Evolutionary conservation across 1,140 invertebrate species (phyloP), one percentile per base, ranked within the genome.

Genomic region (Drosophila yakuba): DNA sequence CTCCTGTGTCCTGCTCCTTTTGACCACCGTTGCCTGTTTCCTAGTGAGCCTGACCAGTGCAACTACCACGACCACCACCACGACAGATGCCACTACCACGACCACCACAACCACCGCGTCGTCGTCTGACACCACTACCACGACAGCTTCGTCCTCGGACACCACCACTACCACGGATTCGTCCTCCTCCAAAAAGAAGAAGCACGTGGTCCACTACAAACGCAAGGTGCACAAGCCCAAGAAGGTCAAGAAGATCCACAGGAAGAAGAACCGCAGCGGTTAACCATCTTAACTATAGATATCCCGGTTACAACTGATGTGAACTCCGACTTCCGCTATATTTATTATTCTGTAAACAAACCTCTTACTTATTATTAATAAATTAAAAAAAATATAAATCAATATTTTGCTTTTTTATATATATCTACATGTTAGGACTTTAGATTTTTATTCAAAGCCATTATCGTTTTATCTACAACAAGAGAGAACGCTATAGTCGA

Each of bases 1-100:
- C 59, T 17, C 59, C 1, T 43, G 44, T 4, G 38, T 44, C 0
- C 17, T 67, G 25, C 45, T 67, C 15, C 36, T 67, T 4, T 23
- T 67, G 35, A 38, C 59, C 59, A 23, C 20, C 2, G 10, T 63
- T 36, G 58, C 12, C 8, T 67, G 63, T 17, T 28, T 50, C 58
- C 63, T 67, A 20, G 58, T 67, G 36, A 35, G 35, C 59, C 36
- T 32, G 2, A 51, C 63, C 0, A 38, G 28, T 39, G 45, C 44
- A 17, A 48, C 15, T n/a, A 39, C 63, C 11, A 43, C 44, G 11
- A 25, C 63, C 7, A 43, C 44, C 4, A 25, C 57, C 23, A 48
- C 62, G 1, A 66, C 63, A 3, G 63, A 62, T 8, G 57, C 57
- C 6, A 11, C 36, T 10, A 41, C 54, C 14, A 39, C 52, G 2